Conservation (phyloP, 2,888 invertebrate genomes). For the Apamea epomidion region DNA sequence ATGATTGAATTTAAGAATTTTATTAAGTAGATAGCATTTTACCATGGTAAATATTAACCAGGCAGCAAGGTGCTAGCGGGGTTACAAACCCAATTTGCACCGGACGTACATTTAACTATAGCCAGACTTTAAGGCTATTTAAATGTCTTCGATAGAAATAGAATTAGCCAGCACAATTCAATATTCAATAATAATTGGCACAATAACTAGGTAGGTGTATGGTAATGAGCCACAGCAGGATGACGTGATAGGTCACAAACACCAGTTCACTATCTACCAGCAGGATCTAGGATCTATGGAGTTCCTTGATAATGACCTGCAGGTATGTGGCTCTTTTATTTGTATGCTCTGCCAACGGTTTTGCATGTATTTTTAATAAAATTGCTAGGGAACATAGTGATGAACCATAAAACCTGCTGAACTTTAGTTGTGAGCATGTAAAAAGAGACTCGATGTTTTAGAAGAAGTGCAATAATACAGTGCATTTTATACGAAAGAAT, state of each 20-base stretch:
- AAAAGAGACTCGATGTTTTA: not conserved
- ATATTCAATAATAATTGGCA: constrained; percentile 17
- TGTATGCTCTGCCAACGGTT: not conserved
- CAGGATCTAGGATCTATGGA: constrained; percentile 27
- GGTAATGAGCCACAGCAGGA: constrained; percentile 30
- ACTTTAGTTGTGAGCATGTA: not conserved
- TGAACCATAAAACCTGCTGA: not conserved
- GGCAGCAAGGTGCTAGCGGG: too few relatives aligned
- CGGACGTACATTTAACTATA: not conserved
- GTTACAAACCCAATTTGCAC: too few relatives aligned
- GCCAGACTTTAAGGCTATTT: not conserved
- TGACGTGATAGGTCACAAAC: constrained; percentile 59
- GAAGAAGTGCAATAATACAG: not conserved
- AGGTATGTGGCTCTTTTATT: constrained; percentile 1
- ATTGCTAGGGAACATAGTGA: not conserved
- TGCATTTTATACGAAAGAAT: not conserved
- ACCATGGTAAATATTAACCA: too few relatives aligned
- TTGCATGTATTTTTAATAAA: not conserved
- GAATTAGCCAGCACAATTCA: not conserved
- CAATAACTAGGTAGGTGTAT: constrained; percentile 21
- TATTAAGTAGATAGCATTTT: too few relatives aligned
- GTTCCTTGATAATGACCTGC: constrained; percentile 7
- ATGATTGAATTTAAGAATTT: too few relatives aligned
- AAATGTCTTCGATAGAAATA: not conserved
- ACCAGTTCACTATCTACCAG: constrained; percentile 33